Base-by-base conservation (phyloP, 1,140 invertebrate genomes). In the Drosophila kikkawai region DNA sequence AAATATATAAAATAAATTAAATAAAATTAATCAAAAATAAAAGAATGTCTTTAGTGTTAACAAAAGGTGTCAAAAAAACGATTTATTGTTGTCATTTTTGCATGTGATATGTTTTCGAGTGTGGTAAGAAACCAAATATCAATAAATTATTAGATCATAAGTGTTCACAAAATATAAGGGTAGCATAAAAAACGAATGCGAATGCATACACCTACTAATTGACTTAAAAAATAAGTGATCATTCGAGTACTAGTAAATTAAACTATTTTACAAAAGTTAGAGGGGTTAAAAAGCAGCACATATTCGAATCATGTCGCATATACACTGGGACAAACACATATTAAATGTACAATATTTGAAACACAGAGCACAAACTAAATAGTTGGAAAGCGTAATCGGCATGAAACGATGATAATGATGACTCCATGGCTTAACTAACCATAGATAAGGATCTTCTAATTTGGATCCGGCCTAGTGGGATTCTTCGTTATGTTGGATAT, bases 191-290 rank as follows among this genome's bases (percentile, higher is more conserved):
- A 50, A 48, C 3, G 2, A 48, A 48, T 13, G 26, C 42, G 50
- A 64, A 59, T 58, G 32, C 34, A 69, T 22, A 45, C 66, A 65
- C 64, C n/a, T n/a, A n/a, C n/a, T n/a, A n/a, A n/a, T 66, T 45
- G 42, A 60, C 73, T 88, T 83, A 87, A 80, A 75, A 19, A 69
- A 61, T 64, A 64, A 64, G 26, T 73, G 32, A 51, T 44, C 17
- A 74, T 41, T 63, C 26, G 11, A 41, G 37, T 51, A 15, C 15
- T 34, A 55, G 42, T 44, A 61, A 59, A 69, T 69, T 51, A 90
- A 87, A 90, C 45, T 87, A 87, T 78, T 71, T 70, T 87, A 87
- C 84, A 87, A 87, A 75, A 88, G 84, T 37, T 61, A 51, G 63
- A 47, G 29, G 32, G 55, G n/a, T 13, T 48, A 70, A 63, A 63